phyloP scores from a whole-genome alignment of 2,797 vertebrate genomes.

The Enteromius fasciolatus region DNA sequence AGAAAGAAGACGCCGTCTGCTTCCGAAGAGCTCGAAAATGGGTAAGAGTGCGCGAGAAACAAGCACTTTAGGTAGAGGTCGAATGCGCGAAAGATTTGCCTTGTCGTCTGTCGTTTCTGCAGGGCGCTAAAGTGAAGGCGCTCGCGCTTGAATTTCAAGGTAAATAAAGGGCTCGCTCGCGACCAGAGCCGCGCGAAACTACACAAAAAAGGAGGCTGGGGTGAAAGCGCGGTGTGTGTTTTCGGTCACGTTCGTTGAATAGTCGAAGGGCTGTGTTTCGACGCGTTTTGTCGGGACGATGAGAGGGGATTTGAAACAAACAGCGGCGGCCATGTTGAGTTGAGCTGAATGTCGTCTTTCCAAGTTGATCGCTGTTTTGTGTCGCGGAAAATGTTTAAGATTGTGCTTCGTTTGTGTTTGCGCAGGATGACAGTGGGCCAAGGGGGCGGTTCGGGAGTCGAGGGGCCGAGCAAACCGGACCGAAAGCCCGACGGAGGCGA shows the following conservation, averaged over 20 bases:
- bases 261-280: conserved; percentile 69
- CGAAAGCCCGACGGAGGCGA: conserved; percentile 89
- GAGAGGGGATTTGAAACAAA: conserved; percentile 97
- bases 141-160: conserved; percentile 76
- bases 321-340: conserved; percentile 99
- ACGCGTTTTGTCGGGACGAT: conserved; percentile 90
- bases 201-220: conserved; percentile 26
- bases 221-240: conserved; percentile 33
- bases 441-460: conserved; percentile 88
- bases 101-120: conserved; percentile 77
- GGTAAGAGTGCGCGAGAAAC: conserved; percentile 74
- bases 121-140: conserved; percentile 84
- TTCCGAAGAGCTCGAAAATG: conserved; percentile 80
- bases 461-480: conserved; percentile 88
- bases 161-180: conserved; percentile 63
- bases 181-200: conserved; percentile 48
- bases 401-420: conserved; percentile 65
- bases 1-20: conserved; percentile 82
- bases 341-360: conserved; percentile 82
- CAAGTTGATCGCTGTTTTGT: conserved; percentile 79
- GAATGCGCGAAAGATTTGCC: conserved; percentile 75
- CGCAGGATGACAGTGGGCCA: conserved; percentile 96
- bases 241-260: conserved; percentile 39
- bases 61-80: conserved; percentile 83
- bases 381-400: conserved; percentile 64